Base-by-base conservation (phyloP, 2,797 vertebrate genomes). In the Ceyx erithaca region DNA sequence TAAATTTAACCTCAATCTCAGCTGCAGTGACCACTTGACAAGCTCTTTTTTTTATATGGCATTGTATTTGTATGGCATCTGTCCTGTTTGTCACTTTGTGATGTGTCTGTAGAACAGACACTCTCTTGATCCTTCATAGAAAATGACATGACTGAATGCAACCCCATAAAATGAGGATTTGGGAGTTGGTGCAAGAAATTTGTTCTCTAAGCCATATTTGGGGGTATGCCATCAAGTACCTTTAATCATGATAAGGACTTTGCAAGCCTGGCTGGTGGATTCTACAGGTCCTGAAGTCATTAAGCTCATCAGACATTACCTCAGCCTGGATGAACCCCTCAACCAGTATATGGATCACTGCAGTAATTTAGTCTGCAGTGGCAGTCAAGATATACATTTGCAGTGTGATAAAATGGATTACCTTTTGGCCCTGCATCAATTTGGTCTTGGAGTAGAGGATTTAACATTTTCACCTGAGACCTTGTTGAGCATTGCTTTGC, bases 1-100 rank as follows among this genome's bases (percentile, higher is more conserved):
- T 52, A 94, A 94, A 76, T 92, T 87, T 78, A 93, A 67, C 54
- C 31, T 66, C 54, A 51, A 3, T 67, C 31, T 91, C 67, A 85
- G 54, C 78, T 87, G 35, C 61, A 87, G 21, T 81, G 80, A 77
- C 69, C 40, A 41, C 35, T 73, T 84, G 54, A 15, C 37, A 35
- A 57, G 82, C 10, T 62, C 17, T 22, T 91, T 79, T 58, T n/a
- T 79, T 58, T n/a, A 21, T 66, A 30, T 26, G n/a, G 5, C 40
- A 64, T 57, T 88, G 41, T 87, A 25, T 82, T 80, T 51, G 10
- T 28, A 51, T 51, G 49, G 49, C 49, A 51, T 17, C 31, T 68
- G 31, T 82, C 20, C 37, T 54, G 22, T 77, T 82, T 52, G 48
- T 46, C 66, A 15, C n/a, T 69, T 54, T 10, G 25, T 66, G 31